Evolutionary conservation across 2,113 vertebrate genomes (phyloP).

Genomic region (Aldabrachelys gigantea): DNA sequence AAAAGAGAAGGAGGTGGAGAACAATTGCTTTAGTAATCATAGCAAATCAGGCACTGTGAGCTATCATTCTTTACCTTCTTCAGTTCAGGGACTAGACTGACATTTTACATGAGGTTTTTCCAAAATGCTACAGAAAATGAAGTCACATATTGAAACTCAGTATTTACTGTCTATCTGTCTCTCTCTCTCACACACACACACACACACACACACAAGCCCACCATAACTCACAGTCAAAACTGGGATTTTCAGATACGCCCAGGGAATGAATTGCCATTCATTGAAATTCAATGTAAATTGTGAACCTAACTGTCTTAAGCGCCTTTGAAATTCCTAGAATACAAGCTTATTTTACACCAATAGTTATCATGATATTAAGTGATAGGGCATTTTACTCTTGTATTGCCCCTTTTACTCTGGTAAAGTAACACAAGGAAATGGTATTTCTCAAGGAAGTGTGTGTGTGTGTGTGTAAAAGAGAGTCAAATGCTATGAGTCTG

Average conservation of each 20-base stretch:
- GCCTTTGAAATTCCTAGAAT: not conserved
- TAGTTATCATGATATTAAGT: not conserved
- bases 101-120: not conserved
- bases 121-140: not conserved
- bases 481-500: not conserved
- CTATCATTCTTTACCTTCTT: not conserved
- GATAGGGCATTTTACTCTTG: not conserved
- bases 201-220: not conserved
- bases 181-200: not conserved
- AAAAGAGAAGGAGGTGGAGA: not conserved
- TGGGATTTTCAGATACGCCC: not conserved
- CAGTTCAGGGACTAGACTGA: fast-evolving
- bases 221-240: not conserved
- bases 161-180: not conserved
- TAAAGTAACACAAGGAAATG: not conserved
- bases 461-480: not conserved
- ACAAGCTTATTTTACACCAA: not conserved
- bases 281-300: not conserved
- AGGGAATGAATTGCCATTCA: not conserved
- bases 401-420: not conserved
- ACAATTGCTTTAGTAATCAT: too few relatives aligned
- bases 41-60: not conserved
- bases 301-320: not conserved
- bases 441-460: not conserved
- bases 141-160: not conserved